Percentiles rank a stretch among this genome's conserved stretches.
phyloP scores from a whole-genome alignment of 2,113 vertebrate species.

The Microtus montanus region DNA sequence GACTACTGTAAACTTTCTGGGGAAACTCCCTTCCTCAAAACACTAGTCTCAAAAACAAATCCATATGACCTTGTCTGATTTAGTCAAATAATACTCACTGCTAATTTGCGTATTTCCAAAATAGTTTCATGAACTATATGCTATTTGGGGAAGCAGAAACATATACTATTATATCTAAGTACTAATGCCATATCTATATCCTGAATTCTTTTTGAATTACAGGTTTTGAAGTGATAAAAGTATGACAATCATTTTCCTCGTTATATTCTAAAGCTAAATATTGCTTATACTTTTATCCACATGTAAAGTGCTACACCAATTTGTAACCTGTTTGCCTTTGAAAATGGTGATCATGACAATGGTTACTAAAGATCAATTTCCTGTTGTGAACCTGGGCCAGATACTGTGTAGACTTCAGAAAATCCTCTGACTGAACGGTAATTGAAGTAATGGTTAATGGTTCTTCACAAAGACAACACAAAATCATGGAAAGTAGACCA shows the following conservation, averaged over 20 bases:
- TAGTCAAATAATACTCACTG: not conserved
- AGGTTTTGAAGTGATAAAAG: not conserved
- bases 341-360: not conserved
- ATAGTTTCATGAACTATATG: not conserved
- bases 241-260: not conserved
- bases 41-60: not conserved
- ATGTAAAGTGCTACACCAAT: not conserved
- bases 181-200: not conserved
- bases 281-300: not conserved
- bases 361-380: not conserved
- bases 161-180: not conserved
- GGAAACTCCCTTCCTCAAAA: not conserved
- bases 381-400: not conserved
- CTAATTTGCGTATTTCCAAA: not conserved
- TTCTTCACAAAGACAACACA: slow-evolving; percentile 17
- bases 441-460: slow-evolving; percentile 25
- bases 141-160: not conserved
- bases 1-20: not conserved
- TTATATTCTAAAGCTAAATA: not conserved
- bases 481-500: not conserved
- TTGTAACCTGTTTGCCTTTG: not conserved
- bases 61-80: not conserved
- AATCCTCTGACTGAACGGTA: slow-evolving; percentile 32
- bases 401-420: not conserved
- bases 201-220: not conserved